Percentiles rank a stretch among this genome's conserved stretches.
Conservation (phyloP, 2,113 vertebrate genomes). For the Casuarius casuarius region DNA sequence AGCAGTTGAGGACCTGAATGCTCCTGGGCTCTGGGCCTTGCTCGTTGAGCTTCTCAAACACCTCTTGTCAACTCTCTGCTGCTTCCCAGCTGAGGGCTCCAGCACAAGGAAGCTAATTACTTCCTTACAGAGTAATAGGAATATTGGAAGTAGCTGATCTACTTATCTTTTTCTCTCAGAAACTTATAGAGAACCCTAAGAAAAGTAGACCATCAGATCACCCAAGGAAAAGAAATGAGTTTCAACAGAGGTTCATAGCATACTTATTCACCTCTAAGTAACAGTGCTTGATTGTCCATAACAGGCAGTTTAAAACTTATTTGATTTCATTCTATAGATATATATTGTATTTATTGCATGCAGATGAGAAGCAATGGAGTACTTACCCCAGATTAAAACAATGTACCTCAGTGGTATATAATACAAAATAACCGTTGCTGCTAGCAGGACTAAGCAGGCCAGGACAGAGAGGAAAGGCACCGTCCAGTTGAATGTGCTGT, state of each 20-base stretch:
- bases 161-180: not conserved
- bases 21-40: not conserved
- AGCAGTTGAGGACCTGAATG: not conserved
- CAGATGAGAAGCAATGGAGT: not conserved
- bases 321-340: not conserved
- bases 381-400: constrained; percentile 97
- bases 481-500: constrained; percentile 95
- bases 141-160: not conserved
- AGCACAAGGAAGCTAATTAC: not conserved
- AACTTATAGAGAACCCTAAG: not conserved
- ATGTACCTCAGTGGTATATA: constrained; percentile 91
- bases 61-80: not conserved
- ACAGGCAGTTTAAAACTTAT: constrained; percentile 35
- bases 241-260: constrained; percentile 23
- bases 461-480: constrained; percentile 91
- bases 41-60: not conserved
- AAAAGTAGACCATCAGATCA: not conserved
- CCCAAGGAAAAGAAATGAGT: not conserved
- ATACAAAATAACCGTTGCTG: constrained; percentile 82
- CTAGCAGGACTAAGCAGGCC: constrained; percentile 84
- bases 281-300: not conserved
- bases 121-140: not conserved
- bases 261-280: constrained; percentile 18
- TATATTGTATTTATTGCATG: constrained; percentile 19
- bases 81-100: not conserved